phyloP scores from a whole-genome alignment of 1,140 invertebrate species.

The Aphaenogaster rudis region DNA sequence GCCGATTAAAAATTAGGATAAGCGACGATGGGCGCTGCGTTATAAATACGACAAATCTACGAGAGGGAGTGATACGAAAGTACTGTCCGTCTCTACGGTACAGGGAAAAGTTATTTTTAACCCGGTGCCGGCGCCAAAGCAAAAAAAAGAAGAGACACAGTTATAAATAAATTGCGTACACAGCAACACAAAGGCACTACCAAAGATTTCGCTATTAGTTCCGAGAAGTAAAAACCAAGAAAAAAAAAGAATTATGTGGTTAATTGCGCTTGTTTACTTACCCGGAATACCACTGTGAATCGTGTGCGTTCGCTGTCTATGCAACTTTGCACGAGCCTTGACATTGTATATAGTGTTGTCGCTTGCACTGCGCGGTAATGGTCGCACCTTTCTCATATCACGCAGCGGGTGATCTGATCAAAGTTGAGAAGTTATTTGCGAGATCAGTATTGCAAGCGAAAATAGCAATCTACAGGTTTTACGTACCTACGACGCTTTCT shows the following conservation, averaged over 20 bases:
- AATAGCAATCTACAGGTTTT: not conserved
- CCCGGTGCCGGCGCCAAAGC: slow-evolving; percentile 67
- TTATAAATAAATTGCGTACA: slow-evolving; percentile 76
- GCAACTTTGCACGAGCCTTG: slow-evolving; percentile 81
- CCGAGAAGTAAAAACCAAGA: slow-evolving; percentile 11
- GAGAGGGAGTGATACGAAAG: slow-evolving; percentile 37
- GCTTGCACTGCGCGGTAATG: slow-evolving; percentile 83
- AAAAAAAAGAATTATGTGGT: slow-evolving; percentile 1
- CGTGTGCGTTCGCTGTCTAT: slow-evolving; percentile 78
- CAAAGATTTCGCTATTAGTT: slow-evolving; percentile 46
- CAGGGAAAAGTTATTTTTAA: slow-evolving; percentile 72
- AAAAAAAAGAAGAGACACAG: slow-evolving; percentile 64
- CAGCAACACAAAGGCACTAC: slow-evolving; percentile 73
- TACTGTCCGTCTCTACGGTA: slow-evolving; percentile 44
- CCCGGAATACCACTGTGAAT: slow-evolving; percentile 82
- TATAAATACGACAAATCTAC: slow-evolving; percentile 39
- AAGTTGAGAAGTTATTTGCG: slow-evolving; percentile 16
- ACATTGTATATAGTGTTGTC: slow-evolving; percentile 85
- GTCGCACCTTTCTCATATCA: slow-evolving; percentile 83
- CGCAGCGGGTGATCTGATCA: slow-evolving; percentile 82
- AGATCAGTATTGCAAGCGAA: not conserved
- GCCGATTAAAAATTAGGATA: slow-evolving; percentile 59
- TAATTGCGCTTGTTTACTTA: slow-evolving; percentile 65
- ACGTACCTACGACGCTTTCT: slow-evolving; percentile 80
- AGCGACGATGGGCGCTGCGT: slow-evolving; percentile 43